Evolutionary conservation across 2,797 vertebrate species (phyloP), one percentile per base, ranked within the genome.

Genomic region (Tenualosa ilisha): DNA sequence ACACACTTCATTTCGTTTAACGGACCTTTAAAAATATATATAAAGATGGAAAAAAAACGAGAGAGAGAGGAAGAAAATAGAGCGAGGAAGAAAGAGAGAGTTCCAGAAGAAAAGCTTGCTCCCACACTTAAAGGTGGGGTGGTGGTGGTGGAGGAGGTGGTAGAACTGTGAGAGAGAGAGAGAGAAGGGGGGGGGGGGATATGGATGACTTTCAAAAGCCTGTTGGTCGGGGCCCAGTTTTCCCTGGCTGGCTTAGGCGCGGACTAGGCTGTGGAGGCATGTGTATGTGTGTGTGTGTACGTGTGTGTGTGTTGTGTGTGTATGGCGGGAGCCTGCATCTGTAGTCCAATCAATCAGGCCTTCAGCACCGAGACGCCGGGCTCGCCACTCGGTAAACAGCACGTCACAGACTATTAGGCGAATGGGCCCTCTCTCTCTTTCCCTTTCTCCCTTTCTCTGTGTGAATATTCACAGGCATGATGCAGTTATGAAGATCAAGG

Each of bases 1-100:
- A 89, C 85, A 93, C 87, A 90, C 88, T 90, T 91, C 81, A 88
- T 92, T 93, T 91, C 81, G 83, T 90, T 91, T 91, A 92, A 92
- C 88, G 40, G 88, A 89, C 86, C 90, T 88, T 86, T 83, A 88
- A 85, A 84, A 85, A 54, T 61, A 86, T 88, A 88, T 50, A 87
- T 84, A 63, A 53, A 81, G 68, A 40, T 75, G 40, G n/a, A 26
- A 40, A 13, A 24, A 24, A 53, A 22, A 1, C 17, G 13, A 22
- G 51, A 20, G 63, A 82, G 46, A 68, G 37, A 56, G 61, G 61
- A 81, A 56, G 43, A 26, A 82, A 86, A 84, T 59, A 53, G 24
- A 72, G 20, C 11, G 68, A 82, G 61, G 68, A 53, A 59, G 82
- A 54, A 26, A 79, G 20, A 79, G 72, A 79, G 82, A 84, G 65